Conservation (phyloP, 1,140 invertebrate genomes). For the Steinernema khuongi region DNA sequence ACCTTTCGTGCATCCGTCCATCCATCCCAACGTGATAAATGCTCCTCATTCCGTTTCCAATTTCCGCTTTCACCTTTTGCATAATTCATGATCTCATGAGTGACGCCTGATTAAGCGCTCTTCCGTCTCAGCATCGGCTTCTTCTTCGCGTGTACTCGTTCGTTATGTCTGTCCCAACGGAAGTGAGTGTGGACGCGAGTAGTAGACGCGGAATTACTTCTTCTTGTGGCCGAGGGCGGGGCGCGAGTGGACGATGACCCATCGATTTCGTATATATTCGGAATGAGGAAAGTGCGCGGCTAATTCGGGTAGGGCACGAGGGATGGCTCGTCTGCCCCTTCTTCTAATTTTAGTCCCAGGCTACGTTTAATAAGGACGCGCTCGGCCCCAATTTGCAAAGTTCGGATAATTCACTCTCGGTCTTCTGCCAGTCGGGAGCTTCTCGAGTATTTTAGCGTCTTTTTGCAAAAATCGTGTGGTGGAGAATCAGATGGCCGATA, state of each 20-base stretch:
- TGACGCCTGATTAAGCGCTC: not conserved
- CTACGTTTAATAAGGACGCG: too few relatives aligned
- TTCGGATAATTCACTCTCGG: too few relatives aligned
- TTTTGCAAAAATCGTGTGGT: too few relatives aligned
- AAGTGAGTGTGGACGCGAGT: not conserved
- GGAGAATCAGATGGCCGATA: too few relatives aligned
- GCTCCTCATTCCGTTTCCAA: not conserved
- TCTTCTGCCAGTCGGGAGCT: too few relatives aligned
- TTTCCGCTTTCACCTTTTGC: not conserved
- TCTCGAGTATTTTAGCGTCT: too few relatives aligned
- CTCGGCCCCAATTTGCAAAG: too few relatives aligned
- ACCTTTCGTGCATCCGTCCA: not conserved
- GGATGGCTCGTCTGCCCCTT: too few relatives aligned
- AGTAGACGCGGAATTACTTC: not conserved
- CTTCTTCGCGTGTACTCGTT: not conserved
- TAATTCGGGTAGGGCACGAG: not conserved
- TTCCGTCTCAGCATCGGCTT: not conserved
- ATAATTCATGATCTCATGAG: not conserved
- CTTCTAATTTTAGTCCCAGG: not conserved
- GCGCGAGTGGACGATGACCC: constrained; percentile 1
- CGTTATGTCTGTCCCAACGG: not conserved
- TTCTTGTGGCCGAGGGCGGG: not conserved
- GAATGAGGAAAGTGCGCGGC: too few relatives aligned
- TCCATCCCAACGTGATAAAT: not conserved
- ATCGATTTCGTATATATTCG: not conserved